Conservation (phyloP, 1,140 invertebrate genomes). For the Drosophila cardini region DNA sequence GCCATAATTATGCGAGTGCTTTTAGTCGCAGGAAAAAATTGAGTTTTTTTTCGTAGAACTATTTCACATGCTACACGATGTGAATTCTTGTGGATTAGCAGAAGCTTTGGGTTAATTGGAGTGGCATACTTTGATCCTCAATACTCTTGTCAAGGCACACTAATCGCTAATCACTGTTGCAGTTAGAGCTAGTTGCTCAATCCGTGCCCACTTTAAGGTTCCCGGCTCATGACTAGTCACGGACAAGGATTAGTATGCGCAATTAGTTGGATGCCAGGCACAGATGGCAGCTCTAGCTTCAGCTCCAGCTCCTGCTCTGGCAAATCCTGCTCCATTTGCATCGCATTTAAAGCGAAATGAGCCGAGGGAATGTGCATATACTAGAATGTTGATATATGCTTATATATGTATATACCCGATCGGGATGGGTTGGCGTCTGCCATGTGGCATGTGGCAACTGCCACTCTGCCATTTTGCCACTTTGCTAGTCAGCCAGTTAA, state of each 20-base stretch:
- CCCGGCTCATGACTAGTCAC: conserved; percentile 53
- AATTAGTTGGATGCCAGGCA: conserved; percentile 64
- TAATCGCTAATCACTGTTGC: conserved; percentile 26
- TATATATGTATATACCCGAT: conserved; percentile 44
- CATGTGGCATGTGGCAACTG: conserved; percentile 34
- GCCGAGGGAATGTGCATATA: conserved; percentile 6
- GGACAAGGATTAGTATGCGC: conserved; percentile 73
- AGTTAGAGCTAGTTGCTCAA: neutral
- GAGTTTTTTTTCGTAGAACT: conserved; percentile 19
- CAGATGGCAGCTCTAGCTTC: conserved; percentile 3
- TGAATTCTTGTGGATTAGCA: conserved; percentile 16
- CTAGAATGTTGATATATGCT: neutral
- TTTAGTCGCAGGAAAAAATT: no score
- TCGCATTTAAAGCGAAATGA: conserved; percentile 32
- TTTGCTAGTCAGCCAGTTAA: conserved; percentile 52
- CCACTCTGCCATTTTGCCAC: conserved; percentile 29
- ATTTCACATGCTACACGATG: no score
- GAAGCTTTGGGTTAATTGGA: conserved; percentile 61
- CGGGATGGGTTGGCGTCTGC: conserved; percentile 16
- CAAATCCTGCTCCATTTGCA: conserved; percentile 60
- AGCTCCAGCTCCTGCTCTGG: neutral
- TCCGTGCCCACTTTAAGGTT: neutral
- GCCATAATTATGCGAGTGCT: no score
- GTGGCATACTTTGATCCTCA: conserved; percentile 59
- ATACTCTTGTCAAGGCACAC: conserved; percentile 12